Conservation (phyloP, 2,888 invertebrate species). For the Exephanes ischioxanthus region DNA sequence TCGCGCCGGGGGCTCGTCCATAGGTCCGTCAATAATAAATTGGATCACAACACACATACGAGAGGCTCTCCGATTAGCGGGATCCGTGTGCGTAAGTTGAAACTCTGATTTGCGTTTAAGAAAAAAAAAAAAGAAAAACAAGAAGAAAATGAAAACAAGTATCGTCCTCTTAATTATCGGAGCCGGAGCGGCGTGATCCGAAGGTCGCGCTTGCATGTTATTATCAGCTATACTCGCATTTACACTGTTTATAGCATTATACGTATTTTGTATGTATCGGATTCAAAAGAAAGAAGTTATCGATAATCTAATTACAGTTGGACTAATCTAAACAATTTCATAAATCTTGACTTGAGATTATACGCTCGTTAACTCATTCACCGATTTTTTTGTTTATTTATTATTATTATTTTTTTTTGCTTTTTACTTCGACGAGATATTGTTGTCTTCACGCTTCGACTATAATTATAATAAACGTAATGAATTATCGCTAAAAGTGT, state of each 20-base stretch:
- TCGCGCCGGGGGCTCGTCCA: constrained; percentile 55
- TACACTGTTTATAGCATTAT: constrained; percentile 37
- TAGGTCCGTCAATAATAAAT: constrained; percentile 38
- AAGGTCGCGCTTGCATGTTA: constrained; percentile 46
- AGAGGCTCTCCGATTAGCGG: constrained; percentile 47
- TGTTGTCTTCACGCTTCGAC: neutral
- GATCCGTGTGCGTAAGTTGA: constrained; percentile 60
- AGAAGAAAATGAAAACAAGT: neutral
- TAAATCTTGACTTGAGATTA: neutral
- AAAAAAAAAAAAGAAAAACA: constrained; percentile 25
- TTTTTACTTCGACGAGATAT: constrained; percentile 8
- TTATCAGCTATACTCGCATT: constrained; percentile 30
- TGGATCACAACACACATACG: constrained; percentile 23
- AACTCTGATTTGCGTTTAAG: constrained; percentile 49
- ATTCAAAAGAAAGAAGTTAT: neutral
- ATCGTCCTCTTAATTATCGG: constrained; percentile 20
- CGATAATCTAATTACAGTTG: constrained; percentile 41
- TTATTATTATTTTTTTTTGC: neutral
- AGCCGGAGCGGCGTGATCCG: constrained; percentile 27
- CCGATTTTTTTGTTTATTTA: neutral
- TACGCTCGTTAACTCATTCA: neutral
- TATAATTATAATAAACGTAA: neutral
- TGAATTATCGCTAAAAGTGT: constrained; percentile 22
- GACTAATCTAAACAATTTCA: constrained; percentile 38
- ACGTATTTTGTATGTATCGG: constrained; percentile 11